Evolutionary conservation across 2,797 vertebrate genomes (phyloP), one percentile per base, ranked within the genome.

Genomic region (Semaprochilodus insignis): DNA sequence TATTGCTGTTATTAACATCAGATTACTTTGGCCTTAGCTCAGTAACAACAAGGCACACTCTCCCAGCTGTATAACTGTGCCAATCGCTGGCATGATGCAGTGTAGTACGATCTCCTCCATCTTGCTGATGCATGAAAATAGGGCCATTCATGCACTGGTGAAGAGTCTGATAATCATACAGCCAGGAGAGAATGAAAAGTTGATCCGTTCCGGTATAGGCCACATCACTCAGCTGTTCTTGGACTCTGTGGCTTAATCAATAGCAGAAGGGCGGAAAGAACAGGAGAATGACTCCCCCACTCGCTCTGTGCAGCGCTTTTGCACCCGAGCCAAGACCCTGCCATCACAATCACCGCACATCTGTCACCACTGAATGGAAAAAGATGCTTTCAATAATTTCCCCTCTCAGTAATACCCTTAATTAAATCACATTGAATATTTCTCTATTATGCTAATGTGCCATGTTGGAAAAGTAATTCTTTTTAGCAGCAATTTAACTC

Each of bases 351-450:
- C 83, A 82, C 75, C 54, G 77, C 83, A 90, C 88, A 90, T 90
- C 87, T 91, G 85, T 85, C 85, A 86, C 77, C 65, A 48, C 62
- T 91, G 84, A 89, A 90, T 88, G 82, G 81, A 83, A 78, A 79
- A 85, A 83, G 15, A 88, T 82, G 83, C 81, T 82, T 88, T 84
- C 84, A 88, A 86, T 89, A 78, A 88, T 87, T 88, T 88, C 86
- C 81, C 72, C 77, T 87, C 86, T 85, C 82, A 88, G 88, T 91
- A 86, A 91, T 89, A 88, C 75, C 86, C 85, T 89, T 89, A 88
- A 91, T 91, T 89, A 89, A 88, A 90, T 91, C 85, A 74, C 83
- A 90, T 89, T 88, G 83, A 90, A 86, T 88, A 87, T 87, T 82
- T 89, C 78, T 85, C 78, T 87, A 86, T 89, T 87, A 89, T 89